Evolutionary conservation across 2,888 invertebrate genomes (phyloP).

Genomic region (Ophion ellenae): DNA sequence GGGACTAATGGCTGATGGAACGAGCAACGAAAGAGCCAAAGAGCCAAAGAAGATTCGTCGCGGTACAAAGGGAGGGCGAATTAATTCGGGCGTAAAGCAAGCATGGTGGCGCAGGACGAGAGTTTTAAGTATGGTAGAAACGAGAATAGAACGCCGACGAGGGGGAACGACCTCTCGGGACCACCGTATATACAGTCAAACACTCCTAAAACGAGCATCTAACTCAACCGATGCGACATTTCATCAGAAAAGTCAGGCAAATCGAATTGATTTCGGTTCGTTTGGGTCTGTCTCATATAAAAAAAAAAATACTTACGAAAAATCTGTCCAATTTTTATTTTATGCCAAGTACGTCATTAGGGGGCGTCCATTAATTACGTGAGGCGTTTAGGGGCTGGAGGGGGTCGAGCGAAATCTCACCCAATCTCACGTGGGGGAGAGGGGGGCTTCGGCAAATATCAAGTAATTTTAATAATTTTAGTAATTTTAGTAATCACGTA

Average conservation of each 20-base stretch:
- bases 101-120: constrained; percentile 59
- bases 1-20: background rate
- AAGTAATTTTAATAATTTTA: too few species aligned
- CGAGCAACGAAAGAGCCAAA: constrained; percentile 11
- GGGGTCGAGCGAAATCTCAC: too few species aligned
- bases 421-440: too few species aligned
- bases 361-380: too few species aligned
- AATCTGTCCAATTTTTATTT: too few species aligned
- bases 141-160: constrained; percentile 66
- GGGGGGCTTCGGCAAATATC: too few species aligned
- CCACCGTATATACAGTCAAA: constrained; percentile 51
- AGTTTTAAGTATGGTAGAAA: constrained; percentile 63
- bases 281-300: background rate
- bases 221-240: background rate
- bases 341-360: too few species aligned
- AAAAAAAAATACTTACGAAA: too few species aligned
- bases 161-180: constrained; percentile 68
- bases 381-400: too few species aligned
- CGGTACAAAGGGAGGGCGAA: constrained; percentile 45
- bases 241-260: background rate
- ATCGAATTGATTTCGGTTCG: background rate
- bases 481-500: too few species aligned
- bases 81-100: constrained; percentile 58
- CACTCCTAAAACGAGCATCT: constrained; percentile 15
- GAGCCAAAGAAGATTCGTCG: constrained; percentile 42